Evolutionary conservation across 1,140 invertebrate genomes (phyloP).

Genomic region (Ostrea denselamellosa): DNA sequence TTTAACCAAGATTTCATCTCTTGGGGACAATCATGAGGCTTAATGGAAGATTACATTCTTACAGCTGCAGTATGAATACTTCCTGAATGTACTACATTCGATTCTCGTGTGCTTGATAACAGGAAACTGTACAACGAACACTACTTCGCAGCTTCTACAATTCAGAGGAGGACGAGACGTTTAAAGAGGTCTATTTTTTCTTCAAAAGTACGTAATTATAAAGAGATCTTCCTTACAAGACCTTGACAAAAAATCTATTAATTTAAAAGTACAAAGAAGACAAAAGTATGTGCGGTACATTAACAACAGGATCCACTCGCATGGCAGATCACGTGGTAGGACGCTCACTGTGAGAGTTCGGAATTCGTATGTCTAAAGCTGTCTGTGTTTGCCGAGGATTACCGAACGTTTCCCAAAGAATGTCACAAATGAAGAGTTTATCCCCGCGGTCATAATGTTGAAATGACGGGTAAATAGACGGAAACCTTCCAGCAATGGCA

Average conservation of each 20-base stretch:
- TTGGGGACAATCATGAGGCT: too few species aligned
- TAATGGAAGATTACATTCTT: too few species aligned
- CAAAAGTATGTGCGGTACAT: background rate
- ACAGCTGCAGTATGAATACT: too few species aligned
- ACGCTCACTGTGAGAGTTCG: slow-evolving; percentile 19
- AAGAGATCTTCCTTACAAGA: too few species aligned
- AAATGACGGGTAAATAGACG: slow-evolving; percentile 10
- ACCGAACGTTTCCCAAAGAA: slow-evolving; percentile 24
- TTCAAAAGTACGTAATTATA: too few species aligned
- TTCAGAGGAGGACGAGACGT: too few species aligned
- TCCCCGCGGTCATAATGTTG: slow-evolving; percentile 28
- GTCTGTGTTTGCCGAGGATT: slow-evolving; percentile 34
- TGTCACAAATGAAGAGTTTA: slow-evolving; percentile 29
- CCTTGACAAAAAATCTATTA: background rate
- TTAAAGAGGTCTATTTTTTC: too few species aligned
- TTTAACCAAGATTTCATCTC: too few species aligned
- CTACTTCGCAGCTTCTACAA: too few species aligned
- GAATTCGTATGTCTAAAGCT: slow-evolving; percentile 14
- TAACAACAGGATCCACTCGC: background rate
- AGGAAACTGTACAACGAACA: too few species aligned
- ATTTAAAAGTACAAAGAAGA: background rate
- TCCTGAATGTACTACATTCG: too few species aligned
- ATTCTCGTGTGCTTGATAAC: too few species aligned
- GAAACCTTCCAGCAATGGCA: background rate
- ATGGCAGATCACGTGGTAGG: background rate